These are phyloP conservation scores for Bugula neritina DNA, from an alignment of 2,888 invertebrate species.

Conservation along the genomic window DNA sequence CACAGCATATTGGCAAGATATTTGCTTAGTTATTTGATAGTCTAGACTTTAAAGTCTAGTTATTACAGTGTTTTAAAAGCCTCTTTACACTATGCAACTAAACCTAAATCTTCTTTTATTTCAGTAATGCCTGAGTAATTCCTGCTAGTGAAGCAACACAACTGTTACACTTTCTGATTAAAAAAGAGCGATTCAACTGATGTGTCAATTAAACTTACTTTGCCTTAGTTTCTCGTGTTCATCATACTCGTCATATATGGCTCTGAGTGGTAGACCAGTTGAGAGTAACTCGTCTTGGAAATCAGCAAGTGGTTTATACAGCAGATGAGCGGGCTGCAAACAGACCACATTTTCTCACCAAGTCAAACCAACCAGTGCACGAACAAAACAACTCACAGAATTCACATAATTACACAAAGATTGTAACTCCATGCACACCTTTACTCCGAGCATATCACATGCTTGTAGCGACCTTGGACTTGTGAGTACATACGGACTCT, in stretches of 20 bases:
- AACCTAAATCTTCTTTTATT: no score
- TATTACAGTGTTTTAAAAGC: no score
- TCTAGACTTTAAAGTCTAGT: no score
- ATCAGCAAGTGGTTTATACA: conserved; percentile 47
- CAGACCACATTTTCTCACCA: background rate
- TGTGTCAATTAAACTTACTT: no score
- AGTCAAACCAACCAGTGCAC: no score
- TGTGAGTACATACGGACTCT: conserved; percentile 57
- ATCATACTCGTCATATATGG: conserved; percentile 47
- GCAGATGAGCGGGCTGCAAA: conserved; percentile 47
- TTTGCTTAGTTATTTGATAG: no score
- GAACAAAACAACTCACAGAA: background rate
- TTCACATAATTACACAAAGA: background rate
- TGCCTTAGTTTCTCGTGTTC: conserved; percentile 45
- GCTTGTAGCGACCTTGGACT: conserved; percentile 59
- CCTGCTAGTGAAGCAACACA: no score
- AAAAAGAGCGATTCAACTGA: no score
- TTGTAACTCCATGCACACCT: conserved; percentile 44
- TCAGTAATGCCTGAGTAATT: no score
- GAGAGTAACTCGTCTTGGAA: conserved; percentile 49
- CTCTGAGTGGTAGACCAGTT: conserved; percentile 42
- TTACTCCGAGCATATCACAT: conserved; percentile 55
- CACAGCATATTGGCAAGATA: no score
- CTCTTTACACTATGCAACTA: no score
- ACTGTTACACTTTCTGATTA: no score